Conservation (phyloP, 2,888 invertebrate species). For the Melieria picta region DNA sequence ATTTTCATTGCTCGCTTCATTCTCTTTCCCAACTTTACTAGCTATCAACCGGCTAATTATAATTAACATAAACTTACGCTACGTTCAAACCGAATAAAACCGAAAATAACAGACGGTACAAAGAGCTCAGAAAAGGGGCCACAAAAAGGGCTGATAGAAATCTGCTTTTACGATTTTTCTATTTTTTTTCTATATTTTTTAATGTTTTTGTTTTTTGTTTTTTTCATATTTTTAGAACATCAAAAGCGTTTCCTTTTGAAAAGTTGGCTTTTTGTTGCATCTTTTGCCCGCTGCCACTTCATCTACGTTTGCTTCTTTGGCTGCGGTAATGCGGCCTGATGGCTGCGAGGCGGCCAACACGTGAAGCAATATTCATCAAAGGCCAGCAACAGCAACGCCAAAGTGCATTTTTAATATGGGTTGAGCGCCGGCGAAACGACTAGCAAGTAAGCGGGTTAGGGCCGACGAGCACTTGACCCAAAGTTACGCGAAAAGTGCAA, state of each 20-base stretch:
- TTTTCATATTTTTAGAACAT: constrained; percentile 5
- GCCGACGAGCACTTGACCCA: constrained; percentile 38
- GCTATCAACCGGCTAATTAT: constrained; percentile 5
- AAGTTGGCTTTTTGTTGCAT: background rate
- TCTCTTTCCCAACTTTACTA: background rate
- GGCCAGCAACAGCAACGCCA: background rate
- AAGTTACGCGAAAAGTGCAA: constrained; percentile 19
- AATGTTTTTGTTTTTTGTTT: background rate
- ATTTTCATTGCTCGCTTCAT: too few relatives aligned
- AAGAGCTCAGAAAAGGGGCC: background rate
- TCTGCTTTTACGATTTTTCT: background rate
- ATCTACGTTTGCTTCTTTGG: background rate
- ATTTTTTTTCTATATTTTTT: background rate
- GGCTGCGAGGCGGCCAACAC: background rate
- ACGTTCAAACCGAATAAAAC: background rate
- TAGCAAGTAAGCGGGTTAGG: too few relatives aligned
- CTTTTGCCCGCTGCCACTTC: background rate
- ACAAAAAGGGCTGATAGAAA: background rate
- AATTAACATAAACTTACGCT: constrained; percentile 8
- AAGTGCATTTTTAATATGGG: constrained; percentile 36
- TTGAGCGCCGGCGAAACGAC: too few relatives aligned
- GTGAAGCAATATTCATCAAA: background rate
- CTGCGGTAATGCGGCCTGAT: background rate
- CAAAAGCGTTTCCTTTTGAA: background rate
- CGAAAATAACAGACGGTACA: background rate